Percentiles rank a stretch among this genome's conserved stretches.
Evolutionary conservation across 2,888 invertebrate genomes (phyloP).

Genomic region (Hydrotaea diabolus): DNA sequence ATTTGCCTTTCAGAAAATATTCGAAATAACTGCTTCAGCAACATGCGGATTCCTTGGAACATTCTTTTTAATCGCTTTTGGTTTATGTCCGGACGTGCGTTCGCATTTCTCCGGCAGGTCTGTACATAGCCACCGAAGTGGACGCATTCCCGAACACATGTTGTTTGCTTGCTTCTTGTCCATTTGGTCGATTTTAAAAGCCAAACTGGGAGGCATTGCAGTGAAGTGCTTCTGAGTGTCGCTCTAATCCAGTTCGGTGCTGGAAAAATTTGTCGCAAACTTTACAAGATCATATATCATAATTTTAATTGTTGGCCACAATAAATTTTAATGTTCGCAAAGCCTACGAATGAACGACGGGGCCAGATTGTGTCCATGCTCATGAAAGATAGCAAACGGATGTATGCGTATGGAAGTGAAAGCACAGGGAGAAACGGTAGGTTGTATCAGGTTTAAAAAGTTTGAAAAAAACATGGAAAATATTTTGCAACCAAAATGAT

Average conservation of each 20-base stretch:
- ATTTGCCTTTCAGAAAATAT: conserved; percentile 35
- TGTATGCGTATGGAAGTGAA: not conserved
- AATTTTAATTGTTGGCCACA: conserved; percentile 64
- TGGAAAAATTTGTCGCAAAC: conserved; percentile 56
- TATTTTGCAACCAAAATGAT: too few relatives aligned
- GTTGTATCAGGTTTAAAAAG: too few relatives aligned
- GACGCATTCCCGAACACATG: conserved; percentile 15
- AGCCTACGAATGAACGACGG: conserved; percentile 33
- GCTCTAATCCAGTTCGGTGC: conserved; percentile 49
- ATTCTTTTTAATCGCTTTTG: conserved; percentile 45
- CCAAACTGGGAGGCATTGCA: not conserved
- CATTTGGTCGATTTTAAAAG: not conserved
- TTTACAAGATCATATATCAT: conserved; percentile 62
- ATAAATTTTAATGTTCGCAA: conserved; percentile 59
- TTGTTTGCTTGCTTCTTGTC: not conserved
- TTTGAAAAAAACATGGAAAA: too few relatives aligned
- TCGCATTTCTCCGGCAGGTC: not conserved
- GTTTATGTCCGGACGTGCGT: conserved; percentile 15
- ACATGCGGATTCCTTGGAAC: conserved; percentile 27
- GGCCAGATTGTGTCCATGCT: not conserved
- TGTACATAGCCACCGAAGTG: not conserved
- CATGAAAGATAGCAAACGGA: not conserved
- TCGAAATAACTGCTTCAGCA: conserved; percentile 49
- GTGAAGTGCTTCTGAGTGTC: not conserved
- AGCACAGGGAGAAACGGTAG: too few relatives aligned